Base-by-base conservation (phyloP, 1,140 invertebrate genomes). In the Drosophila subobscura region DNA sequence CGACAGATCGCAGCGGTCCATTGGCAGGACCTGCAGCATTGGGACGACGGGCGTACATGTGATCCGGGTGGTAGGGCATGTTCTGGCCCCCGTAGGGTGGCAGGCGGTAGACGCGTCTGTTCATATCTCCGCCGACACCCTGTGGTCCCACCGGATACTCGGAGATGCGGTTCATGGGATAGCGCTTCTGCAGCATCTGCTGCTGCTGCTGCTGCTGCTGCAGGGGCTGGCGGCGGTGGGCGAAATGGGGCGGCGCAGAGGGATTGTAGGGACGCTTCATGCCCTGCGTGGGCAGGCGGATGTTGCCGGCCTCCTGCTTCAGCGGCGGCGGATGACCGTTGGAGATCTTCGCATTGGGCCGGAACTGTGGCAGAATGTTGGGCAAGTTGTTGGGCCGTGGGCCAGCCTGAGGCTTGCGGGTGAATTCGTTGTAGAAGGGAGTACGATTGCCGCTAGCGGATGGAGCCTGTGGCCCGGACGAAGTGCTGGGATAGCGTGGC, bases 321-420 rank as follows among this genome's bases (percentile, higher is more conserved):
- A 75, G 52, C 5, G 55, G 54, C 0, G 91, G 90, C 29, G 92
- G 90, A 63, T 94, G 93, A 1, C 92, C 92, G 16, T 92, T 91
- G 0, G 93, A 94, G 2, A 93, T 91, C 72, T 94, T 94, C 0
- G 93, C 93, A 66, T 95, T 95, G 0, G 95, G 95, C 51, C 95
- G 91, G 58, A 95, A 95, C 75, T 95, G 95, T 0, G 95, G 95
- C 33, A 95, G 72, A 70, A 95, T 95, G 72, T 95, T 95, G 0
- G 95, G 95, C 46, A 95, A 72, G 64, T 93, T 93, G 0, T 25
- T 91, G 5, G 92, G 92, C 20, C 92, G 90, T 63, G 92, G 91
- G 8, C 92, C 25, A 54, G 77, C 90, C 0, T 77, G 88, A 0
- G 90, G 61, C 6, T 93, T 92, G n/a, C 90, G 77, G 12, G 80